Conservation (phyloP, 2,888 invertebrate genomes). For the Nephrotoma flavescens region DNA sequence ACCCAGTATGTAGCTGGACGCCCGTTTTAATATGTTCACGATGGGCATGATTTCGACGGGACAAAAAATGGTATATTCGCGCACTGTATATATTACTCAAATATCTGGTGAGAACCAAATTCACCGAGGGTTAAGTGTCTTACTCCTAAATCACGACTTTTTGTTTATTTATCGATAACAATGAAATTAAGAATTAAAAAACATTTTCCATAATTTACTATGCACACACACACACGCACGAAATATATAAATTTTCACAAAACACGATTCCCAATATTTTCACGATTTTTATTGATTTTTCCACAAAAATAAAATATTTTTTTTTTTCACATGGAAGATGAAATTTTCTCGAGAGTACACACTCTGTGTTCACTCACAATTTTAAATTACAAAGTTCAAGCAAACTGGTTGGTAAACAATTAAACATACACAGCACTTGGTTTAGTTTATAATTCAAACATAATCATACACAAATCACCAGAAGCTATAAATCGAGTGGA, state of each 20-base stretch:
- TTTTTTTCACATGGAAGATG: no score
- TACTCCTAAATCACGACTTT: background rate
- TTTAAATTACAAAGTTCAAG: background rate
- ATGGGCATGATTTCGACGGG: slow-evolving; percentile 45
- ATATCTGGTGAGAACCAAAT: background rate
- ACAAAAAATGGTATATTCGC: background rate
- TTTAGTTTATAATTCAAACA: background rate
- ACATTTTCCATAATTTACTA: background rate
- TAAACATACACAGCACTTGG: background rate
- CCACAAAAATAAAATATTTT: background rate
- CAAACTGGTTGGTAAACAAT: background rate
- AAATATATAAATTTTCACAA: background rate
- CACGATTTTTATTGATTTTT: background rate
- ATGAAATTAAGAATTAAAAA: background rate
- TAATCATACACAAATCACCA: background rate
- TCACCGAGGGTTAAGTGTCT: background rate
- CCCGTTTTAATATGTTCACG: slow-evolving; percentile 58
- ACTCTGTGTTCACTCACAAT: background rate
- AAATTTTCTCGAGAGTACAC: background rate
- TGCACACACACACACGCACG: background rate
- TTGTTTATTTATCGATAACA: background rate
- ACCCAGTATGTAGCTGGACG: slow-evolving; percentile 65
- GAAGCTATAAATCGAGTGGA: background rate
- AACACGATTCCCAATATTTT: background rate
- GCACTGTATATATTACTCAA: background rate